Evolutionary conservation across 2,888 invertebrate genomes (phyloP).

Genomic region (Harpalus rufipes): DNA sequence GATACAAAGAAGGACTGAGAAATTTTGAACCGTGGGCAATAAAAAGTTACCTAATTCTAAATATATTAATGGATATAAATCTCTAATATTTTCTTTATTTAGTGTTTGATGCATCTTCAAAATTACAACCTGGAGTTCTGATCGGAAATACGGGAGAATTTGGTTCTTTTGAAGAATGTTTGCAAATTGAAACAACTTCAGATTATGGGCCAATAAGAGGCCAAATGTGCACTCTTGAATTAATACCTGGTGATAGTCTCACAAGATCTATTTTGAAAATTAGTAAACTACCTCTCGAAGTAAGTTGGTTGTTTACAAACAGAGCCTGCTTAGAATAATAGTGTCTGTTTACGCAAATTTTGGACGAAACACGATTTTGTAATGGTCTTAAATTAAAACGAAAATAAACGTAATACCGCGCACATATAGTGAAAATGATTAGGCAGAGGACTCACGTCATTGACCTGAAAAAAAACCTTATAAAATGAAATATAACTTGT

Average conservation of each 20-base stretch:
- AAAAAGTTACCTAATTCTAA: slow-evolving; percentile 71
- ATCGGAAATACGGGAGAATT: slow-evolving; percentile 76
- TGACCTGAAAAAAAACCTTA: too few relatives aligned
- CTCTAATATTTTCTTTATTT: slow-evolving; percentile 67
- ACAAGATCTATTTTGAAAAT: slow-evolving; percentile 70
- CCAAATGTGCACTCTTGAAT: slow-evolving; percentile 75
- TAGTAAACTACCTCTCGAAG: slow-evolving; percentile 71
- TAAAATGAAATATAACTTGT: too few relatives aligned
- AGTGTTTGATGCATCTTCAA: slow-evolving; percentile 79
- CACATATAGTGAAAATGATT: too few relatives aligned
- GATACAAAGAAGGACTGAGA: slow-evolving; percentile 72
- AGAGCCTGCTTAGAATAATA: too few relatives aligned
- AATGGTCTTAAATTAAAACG: too few relatives aligned
- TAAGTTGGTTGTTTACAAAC: slow-evolving; percentile 59
- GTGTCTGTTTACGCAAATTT: too few relatives aligned
- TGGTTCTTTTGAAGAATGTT: slow-evolving; percentile 78
- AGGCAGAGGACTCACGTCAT: too few relatives aligned
- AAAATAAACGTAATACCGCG: too few relatives aligned
- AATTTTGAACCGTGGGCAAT: slow-evolving; percentile 74
- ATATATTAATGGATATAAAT: not conserved
- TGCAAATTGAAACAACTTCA: slow-evolving; percentile 70
- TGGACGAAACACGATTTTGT: too few relatives aligned
- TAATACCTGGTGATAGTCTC: slow-evolving; percentile 70
- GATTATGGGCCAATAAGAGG: slow-evolving; percentile 73
- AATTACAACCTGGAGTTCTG: slow-evolving; percentile 77